Conservation (phyloP, 2,797 vertebrate species). For the Hypotaenidia philippensis region DNA sequence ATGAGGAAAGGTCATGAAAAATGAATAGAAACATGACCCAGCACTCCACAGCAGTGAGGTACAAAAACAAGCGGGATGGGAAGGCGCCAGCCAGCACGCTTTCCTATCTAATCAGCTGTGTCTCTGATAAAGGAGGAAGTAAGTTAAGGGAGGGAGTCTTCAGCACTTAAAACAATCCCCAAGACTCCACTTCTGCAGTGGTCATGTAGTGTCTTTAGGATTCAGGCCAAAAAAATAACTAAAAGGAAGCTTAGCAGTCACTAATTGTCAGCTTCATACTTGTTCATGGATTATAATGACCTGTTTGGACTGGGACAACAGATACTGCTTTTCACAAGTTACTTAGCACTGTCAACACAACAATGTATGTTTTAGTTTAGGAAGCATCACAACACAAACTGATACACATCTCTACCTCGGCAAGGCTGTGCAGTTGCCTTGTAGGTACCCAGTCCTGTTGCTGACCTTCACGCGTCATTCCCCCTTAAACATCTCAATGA, state of each 20-base stretch:
- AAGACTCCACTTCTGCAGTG: constrained; percentile 60
- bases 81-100: constrained; percentile 73
- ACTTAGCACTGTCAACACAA: background rate
- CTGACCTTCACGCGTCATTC: background rate
- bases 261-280: constrained; percentile 1
- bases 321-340: background rate
- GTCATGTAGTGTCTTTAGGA: constrained; percentile 67
- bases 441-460: background rate
- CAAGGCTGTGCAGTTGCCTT: background rate
- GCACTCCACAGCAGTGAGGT: background rate
- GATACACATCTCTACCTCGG: background rate
- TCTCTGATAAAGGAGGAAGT: constrained; percentile 80
- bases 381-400: background rate
- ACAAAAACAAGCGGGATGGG: constrained; percentile 75
- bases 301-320: background rate
- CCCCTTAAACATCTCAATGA: background rate
- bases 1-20: constrained; percentile 60
- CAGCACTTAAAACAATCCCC: constrained; percentile 78
- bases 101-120: constrained; percentile 80
- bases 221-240: constrained; percentile 50
- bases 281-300: constrained; percentile 1
- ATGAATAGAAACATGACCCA: constrained; percentile 57
- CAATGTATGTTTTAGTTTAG: fast-evolving
- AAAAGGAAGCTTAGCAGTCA: constrained; percentile 31
- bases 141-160: constrained; percentile 68